Evolutionary conservation across 2,797 vertebrate species (phyloP).

Genomic region (Pantherophis vulpinus): DNA sequence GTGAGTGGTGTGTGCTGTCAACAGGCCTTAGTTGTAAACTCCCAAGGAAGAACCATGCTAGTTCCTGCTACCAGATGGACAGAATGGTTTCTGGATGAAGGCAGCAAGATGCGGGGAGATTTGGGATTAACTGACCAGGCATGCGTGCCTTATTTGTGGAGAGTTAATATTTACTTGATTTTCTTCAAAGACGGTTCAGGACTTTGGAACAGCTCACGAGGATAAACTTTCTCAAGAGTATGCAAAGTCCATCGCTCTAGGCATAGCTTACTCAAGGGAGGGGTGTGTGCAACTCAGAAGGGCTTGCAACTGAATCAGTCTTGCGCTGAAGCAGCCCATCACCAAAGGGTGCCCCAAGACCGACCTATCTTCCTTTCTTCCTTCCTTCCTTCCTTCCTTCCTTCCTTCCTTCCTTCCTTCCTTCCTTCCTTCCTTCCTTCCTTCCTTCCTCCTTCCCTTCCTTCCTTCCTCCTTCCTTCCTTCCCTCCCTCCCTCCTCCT

Average conservation of each 20-base stretch:
- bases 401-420: too few species aligned
- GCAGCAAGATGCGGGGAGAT: not conserved
- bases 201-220: not conserved
- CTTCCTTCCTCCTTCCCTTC: accelerated
- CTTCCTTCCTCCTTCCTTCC: too few species aligned
- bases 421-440: accelerated
- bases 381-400: too few species aligned
- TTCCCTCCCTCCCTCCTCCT: too few species aligned
- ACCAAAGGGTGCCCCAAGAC: not conserved
- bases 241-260: not conserved
- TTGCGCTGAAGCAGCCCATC: not conserved
- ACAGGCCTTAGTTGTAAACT: not conserved
- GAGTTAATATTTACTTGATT: not conserved
- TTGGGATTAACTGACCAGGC: not conserved
- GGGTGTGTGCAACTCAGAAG: not conserved
- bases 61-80: not conserved
- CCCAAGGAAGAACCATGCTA: not conserved
- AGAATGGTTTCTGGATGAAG: not conserved
- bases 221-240: not conserved
- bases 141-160: too few species aligned
- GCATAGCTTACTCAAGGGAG: too few species aligned
- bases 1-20: not conserved
- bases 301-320: not conserved
- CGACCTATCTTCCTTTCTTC: too few species aligned
- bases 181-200: not conserved